Base-by-base conservation (phyloP, 92 coral and sea anemone species). In the Galaxea fascicularis region DNA sequence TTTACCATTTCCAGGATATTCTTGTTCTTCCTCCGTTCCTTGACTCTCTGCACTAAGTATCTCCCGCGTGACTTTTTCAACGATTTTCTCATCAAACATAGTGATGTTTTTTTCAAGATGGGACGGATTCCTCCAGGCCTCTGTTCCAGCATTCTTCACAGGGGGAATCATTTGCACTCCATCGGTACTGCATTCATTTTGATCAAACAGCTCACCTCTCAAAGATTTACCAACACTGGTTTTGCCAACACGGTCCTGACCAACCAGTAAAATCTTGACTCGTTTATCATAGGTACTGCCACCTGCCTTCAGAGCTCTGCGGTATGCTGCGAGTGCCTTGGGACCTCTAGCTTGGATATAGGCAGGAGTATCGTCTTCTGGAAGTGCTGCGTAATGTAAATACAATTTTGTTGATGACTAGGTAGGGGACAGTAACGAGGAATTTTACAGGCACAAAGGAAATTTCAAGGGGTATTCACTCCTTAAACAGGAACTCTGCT, bases 221-320 rank as follows among this genome's bases (percentile, higher is more conserved):
- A 58, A 29, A 21, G 20, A 31, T 35, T 41, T 69, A 12, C 74
- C 1, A 5, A 69, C 52, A 14, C 74, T 69, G 20, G 74, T 69
- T 35, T 69, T 69, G 0, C 74, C 74, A 31, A 16, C 52, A 16
- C 74, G 26, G 24, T 69, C 74, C 26, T 69, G 74, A 69, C 74
- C 74, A 69, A 69, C 45, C 47, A 69, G 10, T 29, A 69, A 15
- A 15, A 69, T 4, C 45, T 69, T 35, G 14, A 31, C 51, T 31
- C 74, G 74, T 8, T 69, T 69, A 21, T 69, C 74, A 18, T 4
- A 35, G 25, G 27, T 35, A 35, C 41, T 69, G 5, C 11, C 10
- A 15, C 74, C 26, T 18, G 14, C 0, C 25, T 17, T 4, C 17
- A 69, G 45, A 41, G 74, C 74, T 35, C 74, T 35, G 10, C 7